phyloP scores from a whole-genome alignment of 1,140 invertebrate species.

The Aphaenogaster rudis region DNA sequence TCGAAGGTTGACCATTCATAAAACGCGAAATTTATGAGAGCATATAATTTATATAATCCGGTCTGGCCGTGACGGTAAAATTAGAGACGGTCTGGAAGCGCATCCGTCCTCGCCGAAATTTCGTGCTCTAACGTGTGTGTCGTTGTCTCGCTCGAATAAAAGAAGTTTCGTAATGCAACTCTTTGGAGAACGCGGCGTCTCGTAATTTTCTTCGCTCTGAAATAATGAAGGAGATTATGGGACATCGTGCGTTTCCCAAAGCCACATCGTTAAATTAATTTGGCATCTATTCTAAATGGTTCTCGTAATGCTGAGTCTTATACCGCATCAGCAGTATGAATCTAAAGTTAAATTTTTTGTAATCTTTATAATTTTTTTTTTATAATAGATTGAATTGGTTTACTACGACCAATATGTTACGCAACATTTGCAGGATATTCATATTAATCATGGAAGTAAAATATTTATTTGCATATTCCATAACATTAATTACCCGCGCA shows the following conservation, averaged over 20 bases:
- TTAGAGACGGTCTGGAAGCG: slow-evolving; percentile 59
- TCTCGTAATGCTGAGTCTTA: not conserved
- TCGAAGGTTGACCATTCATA: slow-evolving; percentile 53
- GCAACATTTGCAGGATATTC: not conserved
- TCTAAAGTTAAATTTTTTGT: slow-evolving; percentile 1
- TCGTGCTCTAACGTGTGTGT: not conserved
- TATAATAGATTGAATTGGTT: not conserved
- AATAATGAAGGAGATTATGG: slow-evolving; percentile 14
- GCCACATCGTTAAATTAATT: slow-evolving; percentile 4
- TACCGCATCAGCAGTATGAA: not conserved
- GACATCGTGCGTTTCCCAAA: not conserved
- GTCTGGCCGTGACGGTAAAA: slow-evolving; percentile 67
- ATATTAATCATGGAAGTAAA: not conserved
- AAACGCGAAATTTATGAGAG: slow-evolving; percentile 68
- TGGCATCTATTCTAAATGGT: not conserved
- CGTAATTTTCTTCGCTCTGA: slow-evolving; percentile 8
- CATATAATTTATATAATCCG: slow-evolving; percentile 73
- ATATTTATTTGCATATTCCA: not conserved
- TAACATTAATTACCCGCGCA: not conserved
- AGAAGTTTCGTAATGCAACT: not conserved
- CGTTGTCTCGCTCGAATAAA: not conserved
- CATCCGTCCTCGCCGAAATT: slow-evolving; percentile 32
- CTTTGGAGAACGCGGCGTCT: not conserved
- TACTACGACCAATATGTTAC: not conserved
- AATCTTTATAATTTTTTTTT: slow-evolving; percentile 22